Evolutionary conservation across 2,888 invertebrate species (phyloP), one percentile per base, ranked within the genome.

Genomic region (Drepanosiphum platanoidis): DNA sequence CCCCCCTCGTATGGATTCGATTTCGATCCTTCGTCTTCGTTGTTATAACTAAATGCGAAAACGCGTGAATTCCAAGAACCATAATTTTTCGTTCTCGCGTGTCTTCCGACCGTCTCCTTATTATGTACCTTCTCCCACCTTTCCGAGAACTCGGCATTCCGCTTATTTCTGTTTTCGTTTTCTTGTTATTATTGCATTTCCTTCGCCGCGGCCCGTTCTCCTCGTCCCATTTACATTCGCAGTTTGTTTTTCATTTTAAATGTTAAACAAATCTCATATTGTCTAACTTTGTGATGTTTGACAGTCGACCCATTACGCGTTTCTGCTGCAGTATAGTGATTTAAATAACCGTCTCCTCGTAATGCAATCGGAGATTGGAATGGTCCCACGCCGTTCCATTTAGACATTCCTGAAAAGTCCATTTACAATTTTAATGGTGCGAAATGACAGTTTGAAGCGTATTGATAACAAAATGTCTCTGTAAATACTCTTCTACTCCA

Each of bases 231-330:
- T 71, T 61, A 30, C 39, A 61, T 39, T 39, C 42, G 8, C 18
- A 61, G 39, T 71, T 81, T 22, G 71, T 42, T 82, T 61, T 72
- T 82, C 71, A 72, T 82, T 82, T 82, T 61, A 71, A 72, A 72
- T n/a, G 81, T 32, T 72, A 39, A 30, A 39, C 39, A 42, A 61
- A 81, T 72, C 32, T 61, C 61, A 42, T 72, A 72, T 11, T 58
- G 81, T 71, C 71, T 71, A 32, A 71, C 71, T 70, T 70, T 13
- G 32, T 30, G n/a, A 71, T 22, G 34, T 71, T 58, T 32, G 27
- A 34, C 34, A 34, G 52, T 30, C 36, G 15, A n/a, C n/a, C 36
- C 52, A 18, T n/a, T 7, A 52, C 15, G 30, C 34, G 3, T 30
- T 71, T 71, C 34, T 11, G 18, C 22, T 8, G 34, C 27, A 34